Conservation (phyloP, 2,113 vertebrate genomes). For the Leucopsar rothschildi region DNA sequence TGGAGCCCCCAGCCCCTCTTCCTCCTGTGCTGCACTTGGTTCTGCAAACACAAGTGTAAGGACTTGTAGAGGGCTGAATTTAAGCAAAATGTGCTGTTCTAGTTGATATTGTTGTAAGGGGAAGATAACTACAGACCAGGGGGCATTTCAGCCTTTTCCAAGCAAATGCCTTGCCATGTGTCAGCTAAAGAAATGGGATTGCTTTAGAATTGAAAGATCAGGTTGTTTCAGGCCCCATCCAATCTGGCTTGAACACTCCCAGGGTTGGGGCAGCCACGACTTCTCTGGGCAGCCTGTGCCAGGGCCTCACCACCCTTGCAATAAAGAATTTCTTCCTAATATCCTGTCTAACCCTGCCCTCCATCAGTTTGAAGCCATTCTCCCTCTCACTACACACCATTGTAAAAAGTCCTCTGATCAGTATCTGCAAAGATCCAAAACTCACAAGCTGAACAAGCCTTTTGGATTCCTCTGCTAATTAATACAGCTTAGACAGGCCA, state of each 20-base stretch:
- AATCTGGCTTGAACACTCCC: not conserved
- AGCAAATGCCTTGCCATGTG: not conserved
- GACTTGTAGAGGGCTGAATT: not conserved
- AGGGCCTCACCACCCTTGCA: not conserved
- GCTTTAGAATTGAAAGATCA: not conserved
- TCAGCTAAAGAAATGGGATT: not conserved
- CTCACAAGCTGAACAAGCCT: not conserved
- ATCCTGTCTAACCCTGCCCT: not conserved
- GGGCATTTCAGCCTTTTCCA: not conserved
- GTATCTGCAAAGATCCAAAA: not conserved
- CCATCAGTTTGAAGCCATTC: not conserved
- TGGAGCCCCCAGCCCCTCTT: not conserved
- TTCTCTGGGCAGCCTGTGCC: not conserved
- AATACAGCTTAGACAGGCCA: not conserved
- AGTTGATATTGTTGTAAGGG: not conserved
- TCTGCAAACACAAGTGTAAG: not conserved
- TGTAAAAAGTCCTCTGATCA: not conserved
- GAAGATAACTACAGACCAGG: no score
- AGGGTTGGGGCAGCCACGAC: not conserved
- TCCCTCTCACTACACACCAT: accelerated
- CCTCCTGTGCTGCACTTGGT: not conserved
- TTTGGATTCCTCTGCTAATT: not conserved
- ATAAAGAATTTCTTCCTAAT: not conserved
- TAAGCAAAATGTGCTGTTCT: not conserved
- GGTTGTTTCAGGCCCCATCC: not conserved